These are phyloP conservation scores for Ophiothrix spiculata DNA, from an alignment of 35 echinoderm and acorn worm genomes.

Conservation along the genomic window DNA sequence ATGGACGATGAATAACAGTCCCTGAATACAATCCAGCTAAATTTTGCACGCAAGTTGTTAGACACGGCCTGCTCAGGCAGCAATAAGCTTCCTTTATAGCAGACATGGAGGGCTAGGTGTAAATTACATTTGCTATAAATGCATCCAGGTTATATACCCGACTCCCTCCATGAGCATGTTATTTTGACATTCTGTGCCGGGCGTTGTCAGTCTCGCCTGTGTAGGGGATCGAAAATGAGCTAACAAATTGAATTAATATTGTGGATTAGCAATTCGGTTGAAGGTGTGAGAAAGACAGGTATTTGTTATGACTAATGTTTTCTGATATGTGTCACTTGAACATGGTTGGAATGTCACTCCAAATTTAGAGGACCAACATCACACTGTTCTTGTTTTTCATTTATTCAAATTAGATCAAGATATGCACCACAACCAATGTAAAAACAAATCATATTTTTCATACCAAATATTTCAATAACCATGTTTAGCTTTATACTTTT, in stretches of 20 bases:
- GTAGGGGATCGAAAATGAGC: neutral
- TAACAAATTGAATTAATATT: constrained; percentile 2
- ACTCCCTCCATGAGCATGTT: too few species aligned
- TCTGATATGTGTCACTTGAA: neutral
- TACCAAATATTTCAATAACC: too few species aligned
- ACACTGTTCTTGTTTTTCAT: too few species aligned
- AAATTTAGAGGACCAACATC: too few species aligned
- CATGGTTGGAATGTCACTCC: too few species aligned
- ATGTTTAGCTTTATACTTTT: too few species aligned
- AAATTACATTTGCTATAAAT: constrained; percentile 2
- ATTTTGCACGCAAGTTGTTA: neutral
- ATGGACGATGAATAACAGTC: too few species aligned
- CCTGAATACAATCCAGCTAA: too few species aligned
- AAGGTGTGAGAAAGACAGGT: neutral
- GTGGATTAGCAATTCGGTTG: neutral
- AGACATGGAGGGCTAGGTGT: neutral
- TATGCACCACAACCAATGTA: too few species aligned
- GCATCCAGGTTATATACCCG: neutral
- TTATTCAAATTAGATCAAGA: too few species aligned
- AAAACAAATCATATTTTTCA: too few species aligned
- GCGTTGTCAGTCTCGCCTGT: neutral
- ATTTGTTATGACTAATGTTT: neutral
- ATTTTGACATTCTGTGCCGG: neutral
- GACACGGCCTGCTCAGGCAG: neutral
- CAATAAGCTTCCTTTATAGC: neutral